phyloP scores from a whole-genome alignment of 1,140 invertebrate species.

The Paraescarpia echinospica region DNA sequence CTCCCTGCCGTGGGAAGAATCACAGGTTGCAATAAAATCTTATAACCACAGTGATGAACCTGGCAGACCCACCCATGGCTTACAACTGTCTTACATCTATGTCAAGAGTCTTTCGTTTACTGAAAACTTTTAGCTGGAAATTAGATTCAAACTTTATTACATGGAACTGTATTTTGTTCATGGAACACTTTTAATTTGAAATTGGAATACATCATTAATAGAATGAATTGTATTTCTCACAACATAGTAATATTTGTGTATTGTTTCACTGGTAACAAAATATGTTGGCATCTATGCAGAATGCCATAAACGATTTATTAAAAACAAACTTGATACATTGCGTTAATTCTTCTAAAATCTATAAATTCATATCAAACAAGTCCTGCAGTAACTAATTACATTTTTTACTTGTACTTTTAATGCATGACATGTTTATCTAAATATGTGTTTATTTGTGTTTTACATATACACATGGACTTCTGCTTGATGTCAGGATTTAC shows the following conservation, averaged over 20 bases:
- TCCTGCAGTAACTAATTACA: neutral
- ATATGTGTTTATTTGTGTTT: neutral
- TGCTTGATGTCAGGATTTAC: neutral
- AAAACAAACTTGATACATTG: neutral
- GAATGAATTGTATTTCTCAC: neutral
- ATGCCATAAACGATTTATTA: neutral
- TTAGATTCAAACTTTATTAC: too few species aligned
- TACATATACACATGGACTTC: neutral
- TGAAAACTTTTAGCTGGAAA: too few species aligned
- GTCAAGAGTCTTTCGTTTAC: too few species aligned
- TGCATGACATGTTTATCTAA: neutral
- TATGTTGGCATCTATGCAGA: neutral
- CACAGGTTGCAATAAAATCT: neutral
- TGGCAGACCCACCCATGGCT: too few species aligned
- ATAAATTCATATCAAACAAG: neutral
- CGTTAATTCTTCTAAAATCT: neutral
- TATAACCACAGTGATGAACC: neutral
- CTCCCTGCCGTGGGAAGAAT: conserved; percentile 22
- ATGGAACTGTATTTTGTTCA: too few species aligned
- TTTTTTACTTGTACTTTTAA: neutral
- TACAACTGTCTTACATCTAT: too few species aligned
- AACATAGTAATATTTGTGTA: neutral
- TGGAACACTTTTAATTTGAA: too few species aligned
- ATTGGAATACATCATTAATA: neutral
- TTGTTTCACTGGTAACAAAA: too few species aligned